These are phyloP conservation scores for Torymus texanus DNA, from an alignment of 2,888 invertebrate genomes.

Conservation along the genomic window DNA sequence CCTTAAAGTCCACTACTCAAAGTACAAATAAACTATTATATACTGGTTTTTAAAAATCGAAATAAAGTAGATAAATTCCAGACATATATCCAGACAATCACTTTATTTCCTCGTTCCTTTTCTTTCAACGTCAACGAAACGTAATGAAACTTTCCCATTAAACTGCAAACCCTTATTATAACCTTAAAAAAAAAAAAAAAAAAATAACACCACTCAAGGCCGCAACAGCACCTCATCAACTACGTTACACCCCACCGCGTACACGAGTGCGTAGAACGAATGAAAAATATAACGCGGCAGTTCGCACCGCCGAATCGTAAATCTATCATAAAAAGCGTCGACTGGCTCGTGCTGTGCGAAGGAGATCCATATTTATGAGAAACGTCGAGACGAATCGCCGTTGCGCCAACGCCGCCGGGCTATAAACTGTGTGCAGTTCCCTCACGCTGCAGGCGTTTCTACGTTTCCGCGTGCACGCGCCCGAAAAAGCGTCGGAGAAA, in stretches of 20 bases:
- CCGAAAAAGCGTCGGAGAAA: background rate
- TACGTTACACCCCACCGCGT: background rate
- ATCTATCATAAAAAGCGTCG: constrained; percentile 37
- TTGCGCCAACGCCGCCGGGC: constrained; percentile 19
- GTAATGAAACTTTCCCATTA: too few relatives aligned
- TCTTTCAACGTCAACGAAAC: too few relatives aligned
- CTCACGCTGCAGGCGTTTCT: background rate
- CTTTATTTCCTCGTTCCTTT: too few relatives aligned
- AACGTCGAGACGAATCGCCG: background rate
- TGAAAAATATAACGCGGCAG: background rate
- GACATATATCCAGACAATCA: too few relatives aligned
- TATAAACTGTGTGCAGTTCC: background rate
- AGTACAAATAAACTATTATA: too few relatives aligned
- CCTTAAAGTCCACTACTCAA: too few relatives aligned
- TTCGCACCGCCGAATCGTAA: constrained; percentile 28
- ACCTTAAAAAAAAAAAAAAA: background rate
- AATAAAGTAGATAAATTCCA: too few relatives aligned
- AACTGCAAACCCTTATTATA: too few relatives aligned
- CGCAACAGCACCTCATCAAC: background rate
- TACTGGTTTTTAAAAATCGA: too few relatives aligned
- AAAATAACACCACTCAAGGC: background rate
- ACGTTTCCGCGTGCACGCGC: constrained; percentile 13
- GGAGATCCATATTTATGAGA: constrained; percentile 45
- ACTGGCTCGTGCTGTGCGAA: background rate
- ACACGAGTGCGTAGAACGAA: too few relatives aligned